Percentiles rank a stretch among this genome's conserved stretches.
Evolutionary conservation across 37 sponge, comb jelly and placozoan genomes (phyloP).

Genomic region (Halisarca cf. caerulea): DNA sequence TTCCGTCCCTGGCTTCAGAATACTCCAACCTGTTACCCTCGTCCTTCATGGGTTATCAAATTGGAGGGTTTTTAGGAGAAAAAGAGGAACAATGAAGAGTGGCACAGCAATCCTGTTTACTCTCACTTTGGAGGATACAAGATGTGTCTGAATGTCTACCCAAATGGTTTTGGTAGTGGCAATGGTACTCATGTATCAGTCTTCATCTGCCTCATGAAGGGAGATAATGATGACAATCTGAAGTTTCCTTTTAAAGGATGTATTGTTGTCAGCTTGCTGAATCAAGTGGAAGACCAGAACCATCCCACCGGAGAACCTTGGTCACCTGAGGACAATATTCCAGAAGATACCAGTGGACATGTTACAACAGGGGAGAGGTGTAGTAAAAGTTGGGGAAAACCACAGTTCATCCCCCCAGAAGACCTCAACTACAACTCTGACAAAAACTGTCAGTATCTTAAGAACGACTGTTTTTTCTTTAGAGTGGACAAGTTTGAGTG

Average conservation of each 20-base stretch:
- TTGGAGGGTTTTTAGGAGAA: not conserved
- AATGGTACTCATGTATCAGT: slow-evolving; percentile 54
- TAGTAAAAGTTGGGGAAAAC: not conserved
- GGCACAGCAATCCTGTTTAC: slow-evolving; percentile 40
- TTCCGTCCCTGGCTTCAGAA: slow-evolving; percentile 14
- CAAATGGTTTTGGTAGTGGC: slow-evolving; percentile 37
- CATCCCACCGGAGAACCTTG: not conserved
- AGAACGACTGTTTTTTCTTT: not conserved
- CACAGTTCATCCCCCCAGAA: not conserved
- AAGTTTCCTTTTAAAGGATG: slow-evolving; percentile 41
- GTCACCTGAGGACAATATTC: not conserved
- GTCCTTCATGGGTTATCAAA: not conserved
- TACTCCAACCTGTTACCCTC: slow-evolving; percentile 5
- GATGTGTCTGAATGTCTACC: slow-evolving; percentile 41
- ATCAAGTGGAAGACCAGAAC: not conserved
- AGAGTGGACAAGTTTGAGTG: not conserved
- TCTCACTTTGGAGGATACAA: slow-evolving; percentile 37
- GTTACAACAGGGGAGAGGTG: not conserved
- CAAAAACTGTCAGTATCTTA: not conserved
- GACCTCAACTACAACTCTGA: not conserved
- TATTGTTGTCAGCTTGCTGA: not conserved
- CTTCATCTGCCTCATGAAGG: slow-evolving; percentile 31
- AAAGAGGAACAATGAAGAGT: not conserved
- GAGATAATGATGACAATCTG: slow-evolving; percentile 32
- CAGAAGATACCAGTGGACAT: slow-evolving; percentile 6